Base-by-base conservation (phyloP, 2,113 vertebrate genomes). In the Stigmatopora argus region DNA sequence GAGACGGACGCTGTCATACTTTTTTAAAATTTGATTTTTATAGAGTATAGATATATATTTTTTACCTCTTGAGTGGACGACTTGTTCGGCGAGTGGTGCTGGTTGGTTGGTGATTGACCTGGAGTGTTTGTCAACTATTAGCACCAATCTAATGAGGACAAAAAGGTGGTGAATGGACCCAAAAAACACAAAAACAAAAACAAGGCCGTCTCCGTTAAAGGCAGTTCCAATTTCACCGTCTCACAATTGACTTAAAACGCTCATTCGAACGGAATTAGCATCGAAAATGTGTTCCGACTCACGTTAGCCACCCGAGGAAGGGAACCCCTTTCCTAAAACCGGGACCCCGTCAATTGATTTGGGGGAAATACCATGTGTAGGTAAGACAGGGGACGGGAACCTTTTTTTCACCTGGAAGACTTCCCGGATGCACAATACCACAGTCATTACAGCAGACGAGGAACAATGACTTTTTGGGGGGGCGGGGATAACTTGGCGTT, bases 1-100 rank as follows among this genome's bases (percentile, higher is more conserved):
- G 47, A 76, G 72, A 77, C 73, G 74, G 62, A 70, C 49, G 86
- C 86, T 82, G 84, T 86, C 88, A 83, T 87, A 86, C 86, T 88
- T 80, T 82, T 86, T 59, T 59, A 38, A 12, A 21, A 19, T n/a
- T 49, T 10, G 7, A 10, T 38, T 59, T 5, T 19, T 59, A 9
- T 18, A 31, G 26, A 31, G 26, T 31, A 31, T 31, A 31, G 1
- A 31, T 31, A 3, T 31, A 31, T 31, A 31, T 61, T 61, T 41
- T 44, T 21, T 82, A 78, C 67, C 72, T 72, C 47, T 57, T 60
- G n/a, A 19, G 69, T 69, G 70, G 67, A 72, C 47, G 51, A 56
- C 6, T 11, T 58, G 56, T 72, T n/a, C 63, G 78, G 59, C 21
- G 21, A 4, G 21, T 19, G 21, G 21, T 5, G 52, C 52, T 55